Evolutionary conservation across 2,113 vertebrate genomes (phyloP).

Genomic region (Sarotherodon lohbergeri): DNA sequence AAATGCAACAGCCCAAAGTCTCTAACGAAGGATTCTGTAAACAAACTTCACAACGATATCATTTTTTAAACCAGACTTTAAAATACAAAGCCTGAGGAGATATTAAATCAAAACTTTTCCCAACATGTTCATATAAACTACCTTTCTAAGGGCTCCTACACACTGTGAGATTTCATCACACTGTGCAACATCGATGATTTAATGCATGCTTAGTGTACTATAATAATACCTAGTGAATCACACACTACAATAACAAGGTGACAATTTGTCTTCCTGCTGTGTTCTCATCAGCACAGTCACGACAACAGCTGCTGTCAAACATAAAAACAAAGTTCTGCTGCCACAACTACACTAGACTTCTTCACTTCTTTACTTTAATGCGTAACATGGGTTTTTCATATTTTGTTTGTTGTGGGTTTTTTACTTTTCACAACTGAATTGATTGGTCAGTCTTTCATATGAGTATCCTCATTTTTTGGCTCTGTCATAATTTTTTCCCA

Average conservation of each 20-base stretch:
- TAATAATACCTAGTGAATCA: neutral
- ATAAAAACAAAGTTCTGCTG: neutral
- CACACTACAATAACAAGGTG: neutral
- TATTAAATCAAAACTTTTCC: neutral
- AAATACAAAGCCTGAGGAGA: neutral
- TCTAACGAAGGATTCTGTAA: rapidly evolving
- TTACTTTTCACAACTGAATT: rapidly evolving
- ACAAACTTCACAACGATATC: neutral
- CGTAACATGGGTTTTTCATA: neutral
- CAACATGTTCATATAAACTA: neutral
- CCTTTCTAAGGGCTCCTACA: neutral
- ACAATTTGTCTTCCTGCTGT: neutral
- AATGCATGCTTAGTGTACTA: neutral
- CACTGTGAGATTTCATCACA: neutral
- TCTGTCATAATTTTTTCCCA: neutral
- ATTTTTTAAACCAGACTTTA: neutral
- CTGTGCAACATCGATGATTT: neutral
- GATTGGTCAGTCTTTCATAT: neutral
- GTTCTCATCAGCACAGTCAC: neutral
- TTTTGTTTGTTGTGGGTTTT: neutral
- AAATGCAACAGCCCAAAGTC: neutral
- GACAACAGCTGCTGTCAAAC: neutral
- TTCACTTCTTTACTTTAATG: neutral
- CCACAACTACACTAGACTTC: neutral
- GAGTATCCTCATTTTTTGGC: neutral